phyloP scores from a whole-genome alignment of 1,140 invertebrate species.

The Papilio aristodemus region DNA sequence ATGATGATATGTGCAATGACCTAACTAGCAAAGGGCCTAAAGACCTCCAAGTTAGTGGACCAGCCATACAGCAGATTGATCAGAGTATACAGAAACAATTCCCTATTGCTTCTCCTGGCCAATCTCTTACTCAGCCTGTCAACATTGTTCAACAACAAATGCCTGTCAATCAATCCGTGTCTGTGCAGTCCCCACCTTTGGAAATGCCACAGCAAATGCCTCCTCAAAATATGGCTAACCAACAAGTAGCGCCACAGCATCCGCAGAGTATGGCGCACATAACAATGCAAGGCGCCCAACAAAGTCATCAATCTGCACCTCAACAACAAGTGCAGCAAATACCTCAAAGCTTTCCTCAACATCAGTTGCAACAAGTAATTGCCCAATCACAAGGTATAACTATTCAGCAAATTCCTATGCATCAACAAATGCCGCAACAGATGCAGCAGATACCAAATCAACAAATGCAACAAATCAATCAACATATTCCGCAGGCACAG shows the following conservation, averaged over 20 bases:
- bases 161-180: constrained; percentile 72
- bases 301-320: constrained; percentile 64
- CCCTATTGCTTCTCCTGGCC: constrained; percentile 77
- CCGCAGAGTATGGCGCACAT: constrained; percentile 80
- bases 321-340: constrained; percentile 77
- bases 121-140: constrained; percentile 76
- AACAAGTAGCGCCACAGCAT: constrained; percentile 72
- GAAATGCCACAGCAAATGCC: constrained; percentile 77
- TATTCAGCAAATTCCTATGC: constrained; percentile 79
- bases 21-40: constrained; percentile 70
- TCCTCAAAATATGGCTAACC: constrained; percentile 68
- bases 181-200: constrained; percentile 77
- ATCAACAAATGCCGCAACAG: constrained; percentile 78
- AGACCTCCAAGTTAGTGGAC: constrained; percentile 71
- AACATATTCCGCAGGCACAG: constrained; percentile 74
- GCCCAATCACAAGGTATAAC: constrained; percentile 75
- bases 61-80: constrained; percentile 70
- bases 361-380: constrained; percentile 81
- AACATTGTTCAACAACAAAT: constrained; percentile 76
- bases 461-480: constrained; percentile 78
- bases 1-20: constrained; percentile 76
- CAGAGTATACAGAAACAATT: constrained; percentile 76
- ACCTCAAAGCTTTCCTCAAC: constrained; percentile 80
- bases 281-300: constrained; percentile 68
- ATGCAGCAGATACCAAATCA: constrained; percentile 78